A percentile compares a stretch with the other conserved stretches of the same genome.
Evolutionary conservation across 2,888 invertebrate species (phyloP).

Genomic region (Thereva unica): DNA sequence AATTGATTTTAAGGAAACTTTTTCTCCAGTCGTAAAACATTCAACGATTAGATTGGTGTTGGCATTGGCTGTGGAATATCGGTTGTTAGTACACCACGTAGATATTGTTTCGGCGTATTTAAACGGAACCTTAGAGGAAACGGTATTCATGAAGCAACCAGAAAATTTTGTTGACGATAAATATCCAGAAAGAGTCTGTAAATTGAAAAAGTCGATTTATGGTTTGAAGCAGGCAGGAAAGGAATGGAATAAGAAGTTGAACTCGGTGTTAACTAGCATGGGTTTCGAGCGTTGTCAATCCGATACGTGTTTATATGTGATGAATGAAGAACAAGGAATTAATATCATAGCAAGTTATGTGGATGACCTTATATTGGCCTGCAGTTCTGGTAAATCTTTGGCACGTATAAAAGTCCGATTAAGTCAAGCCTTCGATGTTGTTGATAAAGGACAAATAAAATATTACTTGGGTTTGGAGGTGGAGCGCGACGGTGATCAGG

Average conservation of each 20-base stretch:
- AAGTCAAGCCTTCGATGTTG: background rate
- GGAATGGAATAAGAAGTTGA: conserved; percentile 39
- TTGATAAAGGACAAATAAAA: no score
- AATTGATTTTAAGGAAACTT: conserved; percentile 46
- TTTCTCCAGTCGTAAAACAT: conserved; percentile 44
- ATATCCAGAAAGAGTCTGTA: conserved; percentile 37
- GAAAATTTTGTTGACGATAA: no score
- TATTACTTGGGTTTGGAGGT: no score
- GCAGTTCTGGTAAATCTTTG: background rate
- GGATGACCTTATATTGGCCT: conserved; percentile 18
- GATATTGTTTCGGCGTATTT: background rate
- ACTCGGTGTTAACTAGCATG: conserved; percentile 14
- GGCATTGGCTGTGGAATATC: conserved; percentile 27
- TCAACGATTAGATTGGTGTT: conserved; percentile 42
- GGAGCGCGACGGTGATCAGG: no score
- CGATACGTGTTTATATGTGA: conserved; percentile 35
- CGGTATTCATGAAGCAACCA: no score
- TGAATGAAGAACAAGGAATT: conserved; percentile 28
- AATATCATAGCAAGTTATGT: conserved; percentile 20
- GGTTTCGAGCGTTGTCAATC: conserved; percentile 13
- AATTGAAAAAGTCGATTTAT: conserved; percentile 40
- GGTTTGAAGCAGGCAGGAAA: conserved; percentile 42
- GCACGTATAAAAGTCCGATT: background rate
- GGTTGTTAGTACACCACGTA: conserved; percentile 39
- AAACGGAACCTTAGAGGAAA: background rate